Conservation (phyloP, 2,797 vertebrate species). For the Rhodeus uyekii region DNA sequence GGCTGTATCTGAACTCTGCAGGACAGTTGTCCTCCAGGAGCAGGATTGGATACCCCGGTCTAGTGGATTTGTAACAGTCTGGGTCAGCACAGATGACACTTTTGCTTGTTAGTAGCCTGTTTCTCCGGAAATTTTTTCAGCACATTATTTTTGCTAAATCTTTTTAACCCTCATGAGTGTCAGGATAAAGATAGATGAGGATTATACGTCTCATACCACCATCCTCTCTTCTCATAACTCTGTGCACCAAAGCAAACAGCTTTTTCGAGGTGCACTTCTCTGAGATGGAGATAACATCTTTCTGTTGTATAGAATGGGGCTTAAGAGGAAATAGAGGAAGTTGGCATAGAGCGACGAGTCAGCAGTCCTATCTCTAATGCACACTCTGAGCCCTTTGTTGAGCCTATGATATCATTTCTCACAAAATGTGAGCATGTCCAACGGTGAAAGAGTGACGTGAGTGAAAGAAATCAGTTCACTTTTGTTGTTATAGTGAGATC, state of each 20-base stretch:
- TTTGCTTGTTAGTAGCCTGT: background rate
- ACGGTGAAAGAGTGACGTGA: background rate
- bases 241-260: slow-evolving; percentile 43
- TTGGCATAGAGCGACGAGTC: slow-evolving; percentile 60
- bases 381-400: background rate
- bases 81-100: slow-evolving; percentile 9
- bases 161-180: slow-evolving; percentile 34
- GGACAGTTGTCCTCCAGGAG: too few species aligned
- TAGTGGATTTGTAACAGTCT: background rate
- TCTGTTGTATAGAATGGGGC: slow-evolving; percentile 13
- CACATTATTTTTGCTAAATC: slow-evolving; percentile 49
- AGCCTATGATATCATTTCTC: slow-evolving; percentile 66
- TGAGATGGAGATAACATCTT: slow-evolving; percentile 43
- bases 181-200: slow-evolving; percentile 18
- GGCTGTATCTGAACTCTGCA: too few species aligned
- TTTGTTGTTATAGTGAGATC: background rate
- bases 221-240: slow-evolving; percentile 22
- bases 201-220: slow-evolving; percentile 33
- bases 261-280: slow-evolving; percentile 6
- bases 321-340: slow-evolving; percentile 18
- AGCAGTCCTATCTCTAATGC: slow-evolving; percentile 59
- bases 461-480: background rate
- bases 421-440: background rate
- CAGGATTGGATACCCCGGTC: too few species aligned
- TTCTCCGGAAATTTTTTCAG: slow-evolving; percentile 43